Evolutionary conservation across 2,113 vertebrate genomes (phyloP), one percentile per base, ranked within the genome.

Genomic region (Pao palembangensis): DNA sequence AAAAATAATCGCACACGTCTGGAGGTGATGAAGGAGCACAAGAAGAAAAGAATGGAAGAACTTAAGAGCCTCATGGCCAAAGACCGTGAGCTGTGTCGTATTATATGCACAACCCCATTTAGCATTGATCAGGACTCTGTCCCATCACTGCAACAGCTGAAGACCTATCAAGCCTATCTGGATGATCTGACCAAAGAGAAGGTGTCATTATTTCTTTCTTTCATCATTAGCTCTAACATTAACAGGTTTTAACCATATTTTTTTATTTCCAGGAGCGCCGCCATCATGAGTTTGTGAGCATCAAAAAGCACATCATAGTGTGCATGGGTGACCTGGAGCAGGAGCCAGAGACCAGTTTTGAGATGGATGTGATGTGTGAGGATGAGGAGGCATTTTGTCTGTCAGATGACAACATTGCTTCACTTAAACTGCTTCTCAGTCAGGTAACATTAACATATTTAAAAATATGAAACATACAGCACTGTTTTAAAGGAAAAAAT

Each of bases 261-360:
- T 1, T 5, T 6, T 38, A 11, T 38, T 47, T 65, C 12, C 44
- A 99, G 97, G 92, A 90, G 2, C 82, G 73, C n/a, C 89, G 95
- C 21, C 85, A 28, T 14, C 76, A 87, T 0, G 90, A 93, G 70
- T 99, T 99, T 81, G 80, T 94, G 15, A 78, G 25, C 58, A 73
- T 85, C 34, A 96, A 94, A 73, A 90, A 55, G 55, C 88, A 93
- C 50, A 94, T 99, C 23, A 67, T 93, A 1, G 58, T 80, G 0
- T 93, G 90, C 18, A 96, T 98, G 96, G 91, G 93, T 50, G 93
- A 96, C 53, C 73, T 98, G 76, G 94, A 97, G 41, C 93, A 89
- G 16, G 70, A 71, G 6, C 94, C 96, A 0, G 93, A 98, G 60
- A 94, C 88, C 0, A 95, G 93, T 79, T 98, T 98, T 13, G 94